These are phyloP conservation scores for Ochotona curzoniae DNA, from an alignment of 2,113 vertebrate genomes.

Conservation along the genomic window DNA sequence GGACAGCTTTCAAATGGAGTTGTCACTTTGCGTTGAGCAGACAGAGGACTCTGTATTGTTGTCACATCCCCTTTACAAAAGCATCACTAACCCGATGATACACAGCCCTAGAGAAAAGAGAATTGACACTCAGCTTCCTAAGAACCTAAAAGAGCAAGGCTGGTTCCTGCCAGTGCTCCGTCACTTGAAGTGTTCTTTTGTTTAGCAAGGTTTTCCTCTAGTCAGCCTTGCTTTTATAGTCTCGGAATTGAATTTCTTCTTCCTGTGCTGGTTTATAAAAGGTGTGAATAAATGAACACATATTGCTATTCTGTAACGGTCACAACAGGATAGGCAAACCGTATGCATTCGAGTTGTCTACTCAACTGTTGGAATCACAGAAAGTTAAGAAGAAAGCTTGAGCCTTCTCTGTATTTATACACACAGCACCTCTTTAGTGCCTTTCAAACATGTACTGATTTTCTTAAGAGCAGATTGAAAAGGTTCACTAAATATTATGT, in stretches of 20 bases:
- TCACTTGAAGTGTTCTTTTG: conserved; percentile 48
- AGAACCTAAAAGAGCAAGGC: conserved; percentile 70
- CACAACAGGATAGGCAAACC: background rate
- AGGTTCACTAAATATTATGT: background rate
- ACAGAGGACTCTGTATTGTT: conserved; percentile 89
- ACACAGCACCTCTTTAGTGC: background rate
- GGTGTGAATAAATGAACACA: conserved; percentile 24
- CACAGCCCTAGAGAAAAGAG: conserved; percentile 72
- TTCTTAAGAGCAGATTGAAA: conserved; percentile 11
- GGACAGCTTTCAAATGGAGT: conserved; percentile 90
- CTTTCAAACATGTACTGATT: conserved; percentile 33
- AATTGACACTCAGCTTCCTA: conserved; percentile 55
- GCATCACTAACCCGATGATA: conserved; percentile 84
- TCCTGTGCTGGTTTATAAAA: conserved; percentile 56
- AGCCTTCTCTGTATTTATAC: background rate
- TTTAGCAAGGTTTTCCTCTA: conserved; percentile 59
- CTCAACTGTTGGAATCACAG: conserved; percentile 18
- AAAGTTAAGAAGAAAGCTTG: conserved; percentile 42
- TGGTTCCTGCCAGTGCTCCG: background rate
- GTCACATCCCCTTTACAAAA: conserved; percentile 90
- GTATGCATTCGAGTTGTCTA: conserved; percentile 10
- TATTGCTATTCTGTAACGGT: conserved; percentile 50
- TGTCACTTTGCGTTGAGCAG: conserved; percentile 95
- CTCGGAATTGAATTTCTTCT: conserved; percentile 64
- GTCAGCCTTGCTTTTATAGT: conserved; percentile 33